Percentiles rank a stretch among this genome's conserved stretches.
Evolutionary conservation across 2,888 invertebrate species (phyloP).

Genomic region (Trachelus troglodyta): DNA sequence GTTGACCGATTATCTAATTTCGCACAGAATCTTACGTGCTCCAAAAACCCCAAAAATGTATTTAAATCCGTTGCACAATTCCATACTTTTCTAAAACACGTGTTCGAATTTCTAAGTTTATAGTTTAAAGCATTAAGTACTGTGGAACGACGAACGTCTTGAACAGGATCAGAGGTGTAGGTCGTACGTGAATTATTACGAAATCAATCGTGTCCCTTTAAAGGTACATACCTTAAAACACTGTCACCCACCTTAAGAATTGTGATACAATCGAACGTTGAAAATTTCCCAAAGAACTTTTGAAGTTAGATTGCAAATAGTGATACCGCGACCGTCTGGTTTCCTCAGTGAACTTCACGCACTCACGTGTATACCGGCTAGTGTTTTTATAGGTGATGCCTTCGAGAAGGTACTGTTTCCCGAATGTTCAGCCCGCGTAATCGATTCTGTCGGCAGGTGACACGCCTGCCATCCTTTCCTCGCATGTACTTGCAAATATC

Average conservation of each 20-base stretch:
- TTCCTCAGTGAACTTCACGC: not conserved
- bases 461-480: not conserved
- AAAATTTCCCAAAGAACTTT: not conserved
- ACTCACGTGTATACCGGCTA: conserved; percentile 33
- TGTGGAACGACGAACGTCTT: not conserved
- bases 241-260: not conserved
- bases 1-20: not conserved
- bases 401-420: conserved; percentile 38
- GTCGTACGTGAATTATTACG: not conserved
- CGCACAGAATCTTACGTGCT: not conserved
- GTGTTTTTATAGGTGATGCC: conserved; percentile 35
- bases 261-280: not conserved
- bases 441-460: conserved; percentile 12
- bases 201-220: not conserved
- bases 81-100: not conserved
- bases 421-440: conserved; percentile 27
- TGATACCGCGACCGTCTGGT: not conserved
- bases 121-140: not conserved
- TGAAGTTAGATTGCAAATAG: not conserved
- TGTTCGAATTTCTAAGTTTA: not conserved
- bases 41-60: not conserved
- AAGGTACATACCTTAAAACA: not conserved
- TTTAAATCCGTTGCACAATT: not conserved
- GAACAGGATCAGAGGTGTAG: not conserved
- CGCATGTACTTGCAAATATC: not conserved